Conservation (phyloP, 1,140 invertebrate species). For the Ptiloglossa arizonensis region DNA sequence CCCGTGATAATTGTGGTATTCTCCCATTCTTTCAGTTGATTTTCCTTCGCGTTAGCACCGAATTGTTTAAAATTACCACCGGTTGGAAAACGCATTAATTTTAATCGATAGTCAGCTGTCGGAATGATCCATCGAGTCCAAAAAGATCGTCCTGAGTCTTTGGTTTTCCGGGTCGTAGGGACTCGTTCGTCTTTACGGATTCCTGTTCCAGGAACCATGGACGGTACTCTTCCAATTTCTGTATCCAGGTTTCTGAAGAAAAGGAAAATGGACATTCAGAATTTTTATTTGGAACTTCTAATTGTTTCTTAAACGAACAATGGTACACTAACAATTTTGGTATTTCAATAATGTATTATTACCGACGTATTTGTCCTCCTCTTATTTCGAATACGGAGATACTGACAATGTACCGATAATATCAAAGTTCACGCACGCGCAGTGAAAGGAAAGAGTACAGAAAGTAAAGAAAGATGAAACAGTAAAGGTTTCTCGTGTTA, state of each 20-base stretch:
- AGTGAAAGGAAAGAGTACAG: too few relatives aligned
- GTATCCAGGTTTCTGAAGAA: conserved; percentile 86
- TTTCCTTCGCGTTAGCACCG: neutral
- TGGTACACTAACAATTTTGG: too few relatives aligned
- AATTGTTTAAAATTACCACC: neutral
- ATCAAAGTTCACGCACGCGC: too few relatives aligned
- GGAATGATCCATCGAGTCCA: conserved; percentile 91
- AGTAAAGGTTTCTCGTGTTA: too few relatives aligned
- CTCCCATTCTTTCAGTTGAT: neutral
- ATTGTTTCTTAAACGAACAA: too few relatives aligned
- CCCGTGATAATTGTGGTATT: too few relatives aligned
- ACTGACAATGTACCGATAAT: neutral
- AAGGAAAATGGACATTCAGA: conserved; percentile 42
- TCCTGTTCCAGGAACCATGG: conserved; percentile 90
- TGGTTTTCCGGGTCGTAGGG: conserved; percentile 88
- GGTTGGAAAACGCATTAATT: too few relatives aligned
- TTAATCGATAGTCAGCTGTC: conserved; percentile 89
- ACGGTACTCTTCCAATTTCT: conserved; percentile 87
- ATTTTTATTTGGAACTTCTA: conserved; percentile 10
- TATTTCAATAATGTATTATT: too few relatives aligned
- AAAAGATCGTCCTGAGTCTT: conserved; percentile 91
- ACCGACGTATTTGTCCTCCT: too few relatives aligned
- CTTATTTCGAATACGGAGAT: too few relatives aligned
- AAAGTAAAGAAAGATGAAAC: too few relatives aligned
- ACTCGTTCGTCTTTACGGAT: conserved; percentile 87